phyloP scores from a whole-genome alignment of 2,888 invertebrate species.

The Euzophera pinguis region DNA sequence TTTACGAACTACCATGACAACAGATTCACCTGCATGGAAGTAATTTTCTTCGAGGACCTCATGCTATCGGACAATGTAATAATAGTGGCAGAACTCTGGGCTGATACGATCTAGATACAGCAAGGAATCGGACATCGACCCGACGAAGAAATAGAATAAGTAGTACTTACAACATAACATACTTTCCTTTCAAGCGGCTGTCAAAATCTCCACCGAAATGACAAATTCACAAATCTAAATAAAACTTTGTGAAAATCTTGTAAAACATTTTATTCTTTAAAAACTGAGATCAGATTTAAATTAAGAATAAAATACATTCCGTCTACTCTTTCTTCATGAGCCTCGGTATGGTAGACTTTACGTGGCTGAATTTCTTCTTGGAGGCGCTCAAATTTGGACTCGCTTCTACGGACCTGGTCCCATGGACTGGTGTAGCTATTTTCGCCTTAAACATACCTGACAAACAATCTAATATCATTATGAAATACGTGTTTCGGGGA shows the following conservation, averaged over 20 bases:
- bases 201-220: too few species aligned
- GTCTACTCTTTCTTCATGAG: conserved; percentile 46
- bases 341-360: conserved; percentile 70
- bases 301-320: background rate
- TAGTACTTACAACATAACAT: too few species aligned
- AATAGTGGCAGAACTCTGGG: too few species aligned
- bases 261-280: conserved; percentile 3
- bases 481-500: background rate
- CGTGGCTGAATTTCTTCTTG: conserved; percentile 60
- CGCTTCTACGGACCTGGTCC: conserved; percentile 34
- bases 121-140: too few species aligned
- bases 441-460: conserved; percentile 57
- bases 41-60: too few species aligned
- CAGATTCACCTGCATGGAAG: too few species aligned
- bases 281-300: background rate
- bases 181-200: too few species aligned
- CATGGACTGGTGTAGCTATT: conserved; percentile 46
- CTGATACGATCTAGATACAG: too few species aligned
- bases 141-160: too few species aligned
- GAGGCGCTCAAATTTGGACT: conserved; percentile 52
- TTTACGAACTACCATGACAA: too few species aligned
- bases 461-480: conserved; percentile 17
- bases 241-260: background rate
- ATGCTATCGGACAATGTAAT: too few species aligned
- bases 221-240: too few species aligned